Evolutionary conservation across 2,797 vertebrate genomes (phyloP).

Genomic region (Syngnathus rostellatus): DNA sequence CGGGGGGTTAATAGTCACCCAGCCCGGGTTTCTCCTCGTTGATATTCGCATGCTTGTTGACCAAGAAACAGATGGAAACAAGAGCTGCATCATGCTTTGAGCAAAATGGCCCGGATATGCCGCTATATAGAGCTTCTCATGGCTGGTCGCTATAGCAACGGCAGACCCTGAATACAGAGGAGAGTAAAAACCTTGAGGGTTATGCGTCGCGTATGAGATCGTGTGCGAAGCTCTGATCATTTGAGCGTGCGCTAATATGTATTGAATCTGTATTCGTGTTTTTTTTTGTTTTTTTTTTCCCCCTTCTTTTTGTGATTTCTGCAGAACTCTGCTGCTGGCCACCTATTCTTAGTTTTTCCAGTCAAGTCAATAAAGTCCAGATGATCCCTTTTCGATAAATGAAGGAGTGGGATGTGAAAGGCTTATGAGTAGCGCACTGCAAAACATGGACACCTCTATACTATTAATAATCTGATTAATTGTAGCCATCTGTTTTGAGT

Average conservation of each 20-base stretch:
- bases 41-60: constrained; percentile 41
- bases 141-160: constrained; percentile 63
- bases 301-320: constrained; percentile 6
- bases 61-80: constrained; percentile 55
- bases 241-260: constrained; percentile 15
- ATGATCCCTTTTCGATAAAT: constrained; percentile 5
- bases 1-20: constrained; percentile 49
- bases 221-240: constrained; percentile 14
- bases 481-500: constrained; percentile 50
- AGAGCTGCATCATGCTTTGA: constrained; percentile 53
- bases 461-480: not conserved
- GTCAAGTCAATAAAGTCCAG: constrained; percentile 30
- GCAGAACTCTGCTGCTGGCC: constrained; percentile 31
- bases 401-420: not conserved
- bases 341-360: constrained; percentile 61
- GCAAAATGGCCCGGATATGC: constrained; percentile 49
- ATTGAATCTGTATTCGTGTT: not conserved
- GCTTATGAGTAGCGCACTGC: not conserved
- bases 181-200: constrained; percentile 56
- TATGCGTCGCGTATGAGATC: constrained; percentile 14
- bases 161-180: constrained; percentile 56
- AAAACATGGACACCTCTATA: not conserved
- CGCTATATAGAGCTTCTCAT: constrained; percentile 53
- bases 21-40: constrained; percentile 51
- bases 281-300: constrained; percentile 15